Evolutionary conservation across 1,140 invertebrate species (phyloP), one percentile per base, ranked within the genome.

Genomic region (Diorhabda sublineata): DNA sequence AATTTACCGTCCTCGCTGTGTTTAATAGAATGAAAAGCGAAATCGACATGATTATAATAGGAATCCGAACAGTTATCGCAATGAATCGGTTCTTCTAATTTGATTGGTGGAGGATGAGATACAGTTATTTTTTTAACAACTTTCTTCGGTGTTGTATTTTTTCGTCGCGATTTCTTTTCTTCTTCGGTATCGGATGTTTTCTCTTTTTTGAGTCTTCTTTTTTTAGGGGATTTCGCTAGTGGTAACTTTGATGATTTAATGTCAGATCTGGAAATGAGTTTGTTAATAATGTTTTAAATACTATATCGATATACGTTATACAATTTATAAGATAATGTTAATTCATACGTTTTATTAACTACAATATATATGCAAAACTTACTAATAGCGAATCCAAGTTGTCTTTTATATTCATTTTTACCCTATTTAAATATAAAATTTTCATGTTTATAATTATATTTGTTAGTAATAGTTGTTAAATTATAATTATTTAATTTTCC

Each of bases 61-160:
- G 72, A 78, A 61, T 72, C 66, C 5, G 75, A 73, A 45, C 77
- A 79, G 41, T 75, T 62, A 45, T 78, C 77, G 62, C 77, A 78
- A 62, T 74, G 76, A 6, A 79, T 71, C 2, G 74, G 69, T 45
- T 75, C 73, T 45, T 74, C 71, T 44, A 73, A 61, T 74, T 88
- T 85, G 0, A 83, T 83, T 62, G 85, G 83, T 71, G 82, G 79
- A 59, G 87, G 86, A 56, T 84, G 83, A 57, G 56, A 61, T 4
- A 61, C 82, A n/a, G 6, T 52, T 52, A 52, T 52, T 52, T 52
- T 52, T 6, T 6, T 8, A 52, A 52, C 47, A 8, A 52, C 6
- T n/a, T 52, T 52, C 47, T 58, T 69, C n/a, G 56, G 44, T 5
- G 47, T 64, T 41, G 44, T 69, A 6, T 26, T 56, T 56, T 68